phyloP scores from a whole-genome alignment of 2,888 invertebrate species.

The Litoditis marina region DNA sequence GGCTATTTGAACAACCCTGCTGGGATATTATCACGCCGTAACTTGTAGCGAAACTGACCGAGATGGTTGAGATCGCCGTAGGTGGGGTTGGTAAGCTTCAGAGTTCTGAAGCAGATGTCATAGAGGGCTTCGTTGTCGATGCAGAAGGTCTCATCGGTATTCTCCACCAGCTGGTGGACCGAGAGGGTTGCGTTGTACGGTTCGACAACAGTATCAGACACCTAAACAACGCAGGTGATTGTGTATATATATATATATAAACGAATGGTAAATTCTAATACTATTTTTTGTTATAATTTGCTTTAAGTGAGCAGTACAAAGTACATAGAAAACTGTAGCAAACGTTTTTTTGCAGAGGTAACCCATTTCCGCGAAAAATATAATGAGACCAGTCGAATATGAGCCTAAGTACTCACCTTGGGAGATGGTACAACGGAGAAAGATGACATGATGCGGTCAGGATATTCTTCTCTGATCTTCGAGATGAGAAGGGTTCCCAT shows the following conservation, averaged over 20 bases:
- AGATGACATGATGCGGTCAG: conserved; percentile 95
- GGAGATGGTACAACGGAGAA: conserved; percentile 87
- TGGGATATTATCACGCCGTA: no score
- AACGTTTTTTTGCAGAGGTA: no score
- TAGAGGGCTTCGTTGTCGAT: conserved; percentile 67
- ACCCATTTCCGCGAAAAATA: no score
- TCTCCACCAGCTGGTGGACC: conserved; percentile 64
- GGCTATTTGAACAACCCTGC: no score
- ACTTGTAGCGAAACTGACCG: conserved; percentile 21
- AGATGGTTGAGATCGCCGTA: conserved; percentile 70
- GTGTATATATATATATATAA: neutral
- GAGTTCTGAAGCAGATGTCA: conserved; percentile 68
- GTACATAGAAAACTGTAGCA: no score
- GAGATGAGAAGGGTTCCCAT: conserved; percentile 86
- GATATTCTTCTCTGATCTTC: conserved; percentile 93
- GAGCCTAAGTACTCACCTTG: no score
- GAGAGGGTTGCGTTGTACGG: conserved; percentile 67
- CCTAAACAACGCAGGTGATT: conserved; percentile 15
- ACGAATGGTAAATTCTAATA: no score
- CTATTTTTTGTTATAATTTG: no score
- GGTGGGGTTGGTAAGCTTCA: conserved; percentile 72
- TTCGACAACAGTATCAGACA: conserved; percentile 74
- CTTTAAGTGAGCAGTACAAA: no score
- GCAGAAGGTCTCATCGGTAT: conserved; percentile 63
- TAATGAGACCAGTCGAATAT: no score